A percentile compares a stretch with the other conserved stretches of the same genome.
These are phyloP conservation scores for Lycorma delicatula DNA, from an alignment of 1,140 invertebrate genomes.

Conservation along the genomic window DNA sequence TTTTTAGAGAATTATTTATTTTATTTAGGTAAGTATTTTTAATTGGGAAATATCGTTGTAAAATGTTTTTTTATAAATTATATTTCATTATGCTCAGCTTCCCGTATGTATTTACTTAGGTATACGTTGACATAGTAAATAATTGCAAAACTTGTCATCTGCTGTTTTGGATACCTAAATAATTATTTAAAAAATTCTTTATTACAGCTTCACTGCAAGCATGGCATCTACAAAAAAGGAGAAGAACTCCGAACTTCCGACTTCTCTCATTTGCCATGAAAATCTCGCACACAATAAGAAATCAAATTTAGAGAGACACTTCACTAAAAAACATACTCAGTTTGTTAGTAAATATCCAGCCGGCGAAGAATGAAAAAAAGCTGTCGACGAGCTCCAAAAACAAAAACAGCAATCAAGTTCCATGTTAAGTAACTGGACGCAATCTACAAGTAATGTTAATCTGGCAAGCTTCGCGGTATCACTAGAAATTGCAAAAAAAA, in stretches of 20 bases:
- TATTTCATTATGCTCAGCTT: neutral
- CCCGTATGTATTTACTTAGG: neutral
- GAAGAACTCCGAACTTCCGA: conserved; percentile 23
- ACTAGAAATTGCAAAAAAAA: conserved; percentile 30
- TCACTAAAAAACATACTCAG: conserved; percentile 9
- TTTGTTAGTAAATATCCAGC: conserved; percentile 25
- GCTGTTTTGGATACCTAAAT: conserved; percentile 1
- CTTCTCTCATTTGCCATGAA: conserved; percentile 16
- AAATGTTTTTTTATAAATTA: conserved; percentile 1
- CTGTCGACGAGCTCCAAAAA: conserved; percentile 31
- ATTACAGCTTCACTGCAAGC: conserved; percentile 2
- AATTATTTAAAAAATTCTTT: conserved; percentile 3
- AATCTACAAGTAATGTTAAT: conserved; percentile 33
- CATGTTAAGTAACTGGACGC: conserved; percentile 30
- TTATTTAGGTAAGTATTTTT: conserved; percentile 1
- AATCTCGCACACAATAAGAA: conserved; percentile 16
- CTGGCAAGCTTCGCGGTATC: conserved; percentile 28
- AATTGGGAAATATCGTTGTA: conserved; percentile 2
- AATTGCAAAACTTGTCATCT: conserved; percentile 1
- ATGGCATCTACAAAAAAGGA: conserved; percentile 20
- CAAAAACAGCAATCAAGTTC: conserved; percentile 27
- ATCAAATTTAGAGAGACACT: conserved; percentile 20
- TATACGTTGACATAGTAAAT: neutral
- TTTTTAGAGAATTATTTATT: conserved; percentile 9
- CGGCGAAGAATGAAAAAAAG: conserved; percentile 30